These are phyloP conservation scores for Pseudomyrmex pallidus DNA, from an alignment of 1,140 invertebrate species.

Conservation along the genomic window DNA sequence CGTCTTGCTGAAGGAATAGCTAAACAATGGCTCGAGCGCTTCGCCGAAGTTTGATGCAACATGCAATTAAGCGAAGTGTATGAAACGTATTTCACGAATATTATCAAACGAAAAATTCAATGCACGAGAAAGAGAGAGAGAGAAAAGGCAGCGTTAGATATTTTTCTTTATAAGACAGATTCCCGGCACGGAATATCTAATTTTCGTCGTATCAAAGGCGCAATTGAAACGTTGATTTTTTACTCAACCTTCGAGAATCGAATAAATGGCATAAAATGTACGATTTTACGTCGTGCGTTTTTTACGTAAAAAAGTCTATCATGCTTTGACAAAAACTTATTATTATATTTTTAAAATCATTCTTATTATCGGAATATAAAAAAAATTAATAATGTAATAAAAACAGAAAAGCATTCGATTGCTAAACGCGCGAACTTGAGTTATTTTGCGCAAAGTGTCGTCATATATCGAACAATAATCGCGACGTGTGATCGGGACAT, in stretches of 20 bases:
- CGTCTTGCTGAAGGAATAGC: slow-evolving; percentile 1
- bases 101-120: slow-evolving; percentile 7
- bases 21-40: slow-evolving; percentile 22
- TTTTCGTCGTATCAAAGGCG: not conserved
- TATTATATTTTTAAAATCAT: no score
- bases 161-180: slow-evolving; percentile 9
- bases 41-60: not conserved
- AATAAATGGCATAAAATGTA: not conserved
- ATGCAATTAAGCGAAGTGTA: not conserved
- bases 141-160: not conserved
- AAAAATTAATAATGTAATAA: no score
- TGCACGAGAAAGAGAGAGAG: not conserved
- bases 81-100: slow-evolving; percentile 9
- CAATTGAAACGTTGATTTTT: slow-evolving; percentile 27
- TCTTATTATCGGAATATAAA: no score
- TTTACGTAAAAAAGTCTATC: not conserved
- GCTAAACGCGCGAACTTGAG: not conserved
- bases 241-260: no score
- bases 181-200: slow-evolving; percentile 6
- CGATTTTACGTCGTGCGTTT: not conserved
- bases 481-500: not conserved
- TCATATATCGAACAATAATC: slow-evolving; percentile 19
- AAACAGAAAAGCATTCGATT: not conserved
- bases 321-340: no score
- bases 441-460: not conserved